Base-by-base conservation (phyloP, 2,113 vertebrate genomes). In the Alexandromys fortis region DNA sequence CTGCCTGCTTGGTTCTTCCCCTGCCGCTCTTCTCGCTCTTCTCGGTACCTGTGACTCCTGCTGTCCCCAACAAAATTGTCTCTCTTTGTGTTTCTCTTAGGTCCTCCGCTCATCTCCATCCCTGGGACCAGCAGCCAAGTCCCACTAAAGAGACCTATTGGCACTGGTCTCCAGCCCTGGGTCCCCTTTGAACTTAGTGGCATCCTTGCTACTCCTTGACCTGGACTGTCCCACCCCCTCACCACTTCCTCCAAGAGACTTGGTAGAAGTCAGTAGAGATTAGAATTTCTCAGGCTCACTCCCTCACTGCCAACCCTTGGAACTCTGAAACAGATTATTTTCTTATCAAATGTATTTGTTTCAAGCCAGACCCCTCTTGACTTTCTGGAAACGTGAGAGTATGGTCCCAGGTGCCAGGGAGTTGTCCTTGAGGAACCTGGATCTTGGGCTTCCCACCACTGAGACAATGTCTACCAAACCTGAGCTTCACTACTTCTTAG, bases 261-360 rank as follows among this genome's bases (percentile, higher is more conserved):
- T 33, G 76, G 24, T 81, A 45, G 81, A 86, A 81, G 61, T 78
- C 86, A 42, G 30, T 55, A 47, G 86, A 79, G 89, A 28, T 30
- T n/a, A 75, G 65, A 75, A 63, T 82, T 92, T 94, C 52, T 75
- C 88, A 63, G 88, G 28, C 38, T 38, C 33, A 12, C 86, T 49
- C 35, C 30, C 17, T 21, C 58, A 45, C 22, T 49, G 4, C 58
- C 83, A 86, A 76, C 70, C 77, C 49, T 33, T 91, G 75, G 42
- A n/a, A 76, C 45, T 92, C 28, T 49, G 75, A 24, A 95, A 88
- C 67, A 73, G 90, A 78, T 42, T 63, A 16, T 75, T 33, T 77
- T 81, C 61, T 85, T 90, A 88, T 79, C 93, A 68, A 77, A 91
- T 42, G 21, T 75, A 38, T 93, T 94, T 94, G 67, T 96, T 95